These are phyloP conservation scores for Mirza zaza DNA, from an alignment of 2,113 vertebrate species.

Conservation along the genomic window DNA sequence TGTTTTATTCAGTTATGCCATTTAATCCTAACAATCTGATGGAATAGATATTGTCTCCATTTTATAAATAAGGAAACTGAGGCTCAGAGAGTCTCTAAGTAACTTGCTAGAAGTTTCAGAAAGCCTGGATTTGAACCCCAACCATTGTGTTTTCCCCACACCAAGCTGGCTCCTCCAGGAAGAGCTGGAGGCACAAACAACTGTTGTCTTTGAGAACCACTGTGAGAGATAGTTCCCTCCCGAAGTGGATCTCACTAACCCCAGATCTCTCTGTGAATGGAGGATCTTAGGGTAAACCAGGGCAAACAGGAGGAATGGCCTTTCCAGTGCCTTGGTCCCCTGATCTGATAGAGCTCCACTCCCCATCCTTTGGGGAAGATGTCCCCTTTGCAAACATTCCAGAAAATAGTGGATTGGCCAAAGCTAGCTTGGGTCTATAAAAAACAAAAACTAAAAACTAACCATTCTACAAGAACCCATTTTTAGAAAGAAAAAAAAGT, in stretches of 20 bases:
- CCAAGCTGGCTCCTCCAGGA: neutral
- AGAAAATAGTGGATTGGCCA: neutral
- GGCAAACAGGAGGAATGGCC: neutral
- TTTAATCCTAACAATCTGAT: neutral
- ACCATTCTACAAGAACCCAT: neutral
- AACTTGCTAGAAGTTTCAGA: neutral
- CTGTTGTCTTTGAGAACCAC: neutral
- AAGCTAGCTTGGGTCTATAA: neutral
- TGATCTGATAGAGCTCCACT: neutral
- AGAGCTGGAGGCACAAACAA: neutral
- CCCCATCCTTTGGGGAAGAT: neutral
- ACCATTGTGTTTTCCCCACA: neutral
- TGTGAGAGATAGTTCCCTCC: neutral
- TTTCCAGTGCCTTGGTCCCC: neutral
- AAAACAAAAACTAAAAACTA: neutral
- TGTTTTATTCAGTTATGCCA: neutral
- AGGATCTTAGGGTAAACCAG: neutral
- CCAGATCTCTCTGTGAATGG: neutral
- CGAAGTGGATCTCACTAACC: neutral
- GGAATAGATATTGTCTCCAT: neutral
- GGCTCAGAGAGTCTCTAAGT: neutral
- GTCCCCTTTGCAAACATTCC: neutral
- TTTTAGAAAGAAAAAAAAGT: neutral
- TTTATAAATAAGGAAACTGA: conserved; percentile 9
- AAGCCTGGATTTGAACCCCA: neutral